Evolutionary conservation across 1,140 invertebrate genomes (phyloP), one percentile per base, ranked within the genome.

Genomic region (Saccostrea cuccullata): DNA sequence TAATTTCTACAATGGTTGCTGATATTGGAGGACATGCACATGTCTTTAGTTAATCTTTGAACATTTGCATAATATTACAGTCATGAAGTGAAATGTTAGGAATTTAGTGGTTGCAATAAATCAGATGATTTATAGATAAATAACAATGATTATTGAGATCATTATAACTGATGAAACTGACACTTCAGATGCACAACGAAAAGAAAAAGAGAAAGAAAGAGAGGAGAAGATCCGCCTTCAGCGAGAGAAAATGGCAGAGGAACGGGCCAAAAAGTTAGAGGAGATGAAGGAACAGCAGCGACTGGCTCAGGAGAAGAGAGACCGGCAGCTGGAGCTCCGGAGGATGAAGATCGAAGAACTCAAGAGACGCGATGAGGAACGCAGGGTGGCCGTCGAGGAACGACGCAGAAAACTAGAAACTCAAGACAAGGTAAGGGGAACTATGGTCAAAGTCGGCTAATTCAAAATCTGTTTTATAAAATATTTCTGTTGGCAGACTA

Each of bases 281-380:
- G 94, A 94, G 85, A 91, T 94, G 90, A 89, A 89, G 60, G 93
- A 94, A 82, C 92, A 93, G 82, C 93, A 94, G 84, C 84, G 92
- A 83, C 56, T 92, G 20, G 93, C 93, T 3, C 93, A 94, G 88
- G 93, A 94, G 88, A 93, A 93, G 73, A 84, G 94, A 30, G 93
- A 94, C 77, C 91, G 89, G 84, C 94, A 94, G 56, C 88, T 94
- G 67, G 93, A 94, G 73, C 88, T 93, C 55, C 87, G 94, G 15
- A 88, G 94, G 26, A 90, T 90, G 84, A 94, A 93, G 85, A 94
- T 94, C 36, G 94, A 94, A 36, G 94, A 94, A n/a, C 86, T 94
- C 55, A 84, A 92, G 56, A 87, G 88, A n/a, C 90, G 94, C 40
- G 94, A 94, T 55, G 89, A 91, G 82, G 93, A 94, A 60, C 87